Base-by-base conservation (phyloP, 92 coral and sea anemone genomes). In the Porites cylindrica region DNA sequence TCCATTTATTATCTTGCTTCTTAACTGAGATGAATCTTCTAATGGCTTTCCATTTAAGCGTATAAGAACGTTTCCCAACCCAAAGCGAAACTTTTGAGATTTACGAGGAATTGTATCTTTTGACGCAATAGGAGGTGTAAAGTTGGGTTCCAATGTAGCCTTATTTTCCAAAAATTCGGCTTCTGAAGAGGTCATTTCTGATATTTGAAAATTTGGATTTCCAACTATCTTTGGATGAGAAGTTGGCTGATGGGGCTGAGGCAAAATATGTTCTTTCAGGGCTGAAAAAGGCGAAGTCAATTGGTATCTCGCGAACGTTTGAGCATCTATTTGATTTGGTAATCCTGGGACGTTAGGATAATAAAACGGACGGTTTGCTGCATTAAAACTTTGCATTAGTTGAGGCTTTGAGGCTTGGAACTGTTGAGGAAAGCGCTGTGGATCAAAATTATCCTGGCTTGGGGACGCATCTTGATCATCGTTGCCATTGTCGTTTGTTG, bases 1-100 rank as follows among this genome's bases (percentile, higher is more conserved):
- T 19, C 99, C 99, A 79, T 95, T 84, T 72, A 90, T 87, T 9
- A 97, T 94, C 59, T 86, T 93, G 86, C 96, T 91, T 68, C 99
- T 78, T 19, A 97, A 81, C 56, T 97, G 96, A 17, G 94, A 90
- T 66, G 97, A 92, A 71, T 92, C 96, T 38, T 96, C 99, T 13
- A 97, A 77, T 19, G 98, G 97, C 71, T 88, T 88, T n/a, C 99
- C 99, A 83, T 97, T 97, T 47, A 97, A 91, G 53, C 96, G 68
- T 20, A 97, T 92, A 6, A 97, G 81, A 51, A 92, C 91, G 76
- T 94, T 96, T 11, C 85, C 88, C 29, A 93, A 78, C 32, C 93
- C 97, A 60, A 79, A 38, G 59, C 89, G 85, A 81, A 77, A 38
- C 52, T 19, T 69, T 7, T 16, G 53, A 76, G 59, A 60, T 64